Evolutionary conservation across 2,888 invertebrate genomes (phyloP), one percentile per base, ranked within the genome.

Genomic region (Cheilosia urbana): DNA sequence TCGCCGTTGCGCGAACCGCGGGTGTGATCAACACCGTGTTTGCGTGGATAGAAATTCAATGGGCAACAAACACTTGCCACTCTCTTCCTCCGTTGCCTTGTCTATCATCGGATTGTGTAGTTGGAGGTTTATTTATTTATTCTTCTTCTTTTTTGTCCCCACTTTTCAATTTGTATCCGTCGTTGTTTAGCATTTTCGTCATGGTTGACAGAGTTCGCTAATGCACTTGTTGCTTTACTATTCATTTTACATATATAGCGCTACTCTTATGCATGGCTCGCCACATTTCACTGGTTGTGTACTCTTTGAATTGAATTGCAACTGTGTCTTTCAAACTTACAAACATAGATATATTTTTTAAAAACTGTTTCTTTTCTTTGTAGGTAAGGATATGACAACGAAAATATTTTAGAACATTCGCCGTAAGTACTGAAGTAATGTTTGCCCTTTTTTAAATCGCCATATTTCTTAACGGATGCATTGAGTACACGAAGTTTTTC

Each of bases 11-110:
- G 71, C 34, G 58, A 58, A 71, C 65, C 47, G 83, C 83, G 83
- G 79, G 79, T 83, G 83, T 83, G 79, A 83, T 83, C 78, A 83
- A 79, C 83, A 73, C 62, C 55, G 78, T 83, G 73, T 69, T 57
- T 37, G 37, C 63, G 37, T 68, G 63, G 57, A 73, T 79, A 63
- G 79, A 79, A 83, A 83, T 79, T 83, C 79, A 79, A 73, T 78
- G 73, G 68, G 63, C 79, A 83, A 55, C 53, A 53, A 55, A 53
- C 34, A 37, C 27, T 19, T 34, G 47, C 40, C 57, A 24, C 19
- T 15, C 65, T 58, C 19, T 47, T 57, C 63, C n/a, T 57, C 63
- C n/a, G 34, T 34, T 69, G n/a, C 24, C 24, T 42, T 24, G 13
- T 55, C 53, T 40, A 49, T 76, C 40, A 42, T 42, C 17, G 13